Percentiles rank a stretch among this genome's conserved stretches.
Evolutionary conservation across 2,113 vertebrate species (phyloP).

Genomic region (Dicentrarchus labrax): DNA sequence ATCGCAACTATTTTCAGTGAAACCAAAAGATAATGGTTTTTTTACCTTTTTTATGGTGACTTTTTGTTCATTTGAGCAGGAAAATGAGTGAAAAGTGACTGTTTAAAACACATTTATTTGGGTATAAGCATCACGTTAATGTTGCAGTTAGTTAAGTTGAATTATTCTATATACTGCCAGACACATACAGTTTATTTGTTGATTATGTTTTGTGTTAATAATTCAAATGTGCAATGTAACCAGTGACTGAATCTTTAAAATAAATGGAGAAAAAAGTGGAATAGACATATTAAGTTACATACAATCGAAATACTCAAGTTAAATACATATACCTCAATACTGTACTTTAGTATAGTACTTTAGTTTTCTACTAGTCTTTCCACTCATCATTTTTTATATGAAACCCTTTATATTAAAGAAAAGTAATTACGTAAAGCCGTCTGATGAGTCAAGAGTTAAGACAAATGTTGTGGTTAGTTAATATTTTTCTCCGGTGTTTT

Average conservation of each 20-base stretch:
- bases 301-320: not conserved
- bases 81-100: not conserved
- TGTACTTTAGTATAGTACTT: not conserved
- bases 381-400: not conserved
- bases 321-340: not conserved
- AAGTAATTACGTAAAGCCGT: not conserved
- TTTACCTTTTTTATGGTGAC: not conserved
- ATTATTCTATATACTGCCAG: not conserved
- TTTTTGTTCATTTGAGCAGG: not conserved
- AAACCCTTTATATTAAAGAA: not conserved
- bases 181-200: not conserved
- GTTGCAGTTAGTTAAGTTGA: not conserved
- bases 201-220: not conserved
- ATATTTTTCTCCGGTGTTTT: not conserved
- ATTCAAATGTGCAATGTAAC: not conserved
- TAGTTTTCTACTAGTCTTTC: not conserved
- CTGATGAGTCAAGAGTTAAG: not conserved
- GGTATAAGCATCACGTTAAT: too few relatives aligned
- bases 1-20: slow-evolving; percentile 66
- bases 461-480: not conserved
- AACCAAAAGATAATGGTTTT: slow-evolving; percentile 15
- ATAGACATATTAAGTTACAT: not conserved
- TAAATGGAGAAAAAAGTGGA: not conserved
- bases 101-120: not conserved
- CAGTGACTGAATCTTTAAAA: not conserved